Conservation (phyloP, 1,140 invertebrate species). For the Drosophila suzukii region DNA sequence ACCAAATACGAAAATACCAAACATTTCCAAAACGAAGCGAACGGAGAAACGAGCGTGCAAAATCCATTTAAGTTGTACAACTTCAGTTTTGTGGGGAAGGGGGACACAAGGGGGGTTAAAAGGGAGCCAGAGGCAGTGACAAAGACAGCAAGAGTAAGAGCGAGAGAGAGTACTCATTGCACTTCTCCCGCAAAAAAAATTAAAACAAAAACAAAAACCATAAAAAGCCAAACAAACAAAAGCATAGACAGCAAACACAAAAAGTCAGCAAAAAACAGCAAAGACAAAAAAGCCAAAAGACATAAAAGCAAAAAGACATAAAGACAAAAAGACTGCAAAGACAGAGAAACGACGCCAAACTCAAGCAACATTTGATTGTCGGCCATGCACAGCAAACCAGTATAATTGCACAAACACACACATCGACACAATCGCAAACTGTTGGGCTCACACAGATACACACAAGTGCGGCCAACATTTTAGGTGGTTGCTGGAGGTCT, state of each 20-base stretch:
- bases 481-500: not conserved
- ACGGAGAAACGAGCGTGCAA: slow-evolving; percentile 61
- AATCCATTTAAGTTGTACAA: slow-evolving; percentile 63
- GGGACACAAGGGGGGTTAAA: too few relatives aligned
- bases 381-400: slow-evolving; percentile 75
- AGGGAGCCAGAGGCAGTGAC: not conserved
- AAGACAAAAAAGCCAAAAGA: slow-evolving; percentile 32
- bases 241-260: slow-evolving; percentile 17
- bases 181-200: slow-evolving; percentile 14
- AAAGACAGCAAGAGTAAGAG: not conserved
- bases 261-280: slow-evolving; percentile 40
- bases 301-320: slow-evolving; percentile 39
- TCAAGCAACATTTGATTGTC: slow-evolving; percentile 73
- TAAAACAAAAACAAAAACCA: slow-evolving; percentile 3
- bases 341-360: slow-evolving; percentile 48
- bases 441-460: slow-evolving; percentile 24
- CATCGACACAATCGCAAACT: slow-evolving; percentile 36
- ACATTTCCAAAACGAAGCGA: slow-evolving; percentile 23
- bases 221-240: slow-evolving; percentile 30
- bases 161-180: slow-evolving; percentile 10
- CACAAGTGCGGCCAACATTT: slow-evolving; percentile 7
- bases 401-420: slow-evolving; percentile 74
- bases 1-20: slow-evolving; percentile 32
- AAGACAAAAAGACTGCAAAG: slow-evolving; percentile 23
- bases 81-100: slow-evolving; percentile 23